phyloP scores from a whole-genome alignment of 2,888 invertebrate species.

The Acanthosepion pharaonis region DNA sequence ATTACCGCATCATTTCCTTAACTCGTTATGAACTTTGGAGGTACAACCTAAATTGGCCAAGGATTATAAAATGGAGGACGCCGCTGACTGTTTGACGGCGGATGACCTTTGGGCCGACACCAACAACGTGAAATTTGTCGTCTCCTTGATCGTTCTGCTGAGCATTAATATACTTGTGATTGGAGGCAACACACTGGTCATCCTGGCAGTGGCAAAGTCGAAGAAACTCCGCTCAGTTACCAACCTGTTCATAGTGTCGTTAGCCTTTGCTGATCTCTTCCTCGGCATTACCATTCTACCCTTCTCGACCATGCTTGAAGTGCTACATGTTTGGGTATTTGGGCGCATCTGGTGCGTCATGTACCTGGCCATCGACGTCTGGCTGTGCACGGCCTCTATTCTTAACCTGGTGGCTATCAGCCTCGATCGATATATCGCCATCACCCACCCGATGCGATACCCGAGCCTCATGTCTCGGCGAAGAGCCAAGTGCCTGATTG shows the following conservation, averaged over 20 bases:
- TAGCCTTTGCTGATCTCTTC: constrained; percentile 95
- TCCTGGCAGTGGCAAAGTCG: constrained; percentile 91
- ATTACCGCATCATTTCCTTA: not conserved
- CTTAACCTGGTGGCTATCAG: constrained; percentile 96
- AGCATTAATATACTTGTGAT: constrained; percentile 91
- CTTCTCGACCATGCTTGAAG: constrained; percentile 95
- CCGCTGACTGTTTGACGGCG: not conserved
- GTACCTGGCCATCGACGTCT: constrained; percentile 97
- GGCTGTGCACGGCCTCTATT: constrained; percentile 99
- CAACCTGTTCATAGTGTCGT: constrained; percentile 95
- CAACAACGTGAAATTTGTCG: constrained; percentile 49
- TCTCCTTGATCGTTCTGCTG: constrained; percentile 56
- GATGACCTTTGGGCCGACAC: constrained; percentile 42
- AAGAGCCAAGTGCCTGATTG: constrained; percentile 89
- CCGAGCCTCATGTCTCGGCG: constrained; percentile 88
- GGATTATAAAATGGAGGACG: not conserved
- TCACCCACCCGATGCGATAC: constrained; percentile 95
- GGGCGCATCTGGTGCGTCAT: constrained; percentile 93
- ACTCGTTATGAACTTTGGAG: not conserved
- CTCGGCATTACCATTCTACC: constrained; percentile 97
- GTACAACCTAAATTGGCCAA: not conserved
- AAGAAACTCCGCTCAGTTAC: constrained; percentile 92
- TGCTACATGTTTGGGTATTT: constrained; percentile 86
- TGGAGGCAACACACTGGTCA: constrained; percentile 92
- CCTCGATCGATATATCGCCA: constrained; percentile 91